Percentiles rank a stretch among this genome's conserved stretches.
These are phyloP conservation scores for Copidosoma aretas DNA, from an alignment of 2,888 invertebrate genomes.

Conservation along the genomic window DNA sequence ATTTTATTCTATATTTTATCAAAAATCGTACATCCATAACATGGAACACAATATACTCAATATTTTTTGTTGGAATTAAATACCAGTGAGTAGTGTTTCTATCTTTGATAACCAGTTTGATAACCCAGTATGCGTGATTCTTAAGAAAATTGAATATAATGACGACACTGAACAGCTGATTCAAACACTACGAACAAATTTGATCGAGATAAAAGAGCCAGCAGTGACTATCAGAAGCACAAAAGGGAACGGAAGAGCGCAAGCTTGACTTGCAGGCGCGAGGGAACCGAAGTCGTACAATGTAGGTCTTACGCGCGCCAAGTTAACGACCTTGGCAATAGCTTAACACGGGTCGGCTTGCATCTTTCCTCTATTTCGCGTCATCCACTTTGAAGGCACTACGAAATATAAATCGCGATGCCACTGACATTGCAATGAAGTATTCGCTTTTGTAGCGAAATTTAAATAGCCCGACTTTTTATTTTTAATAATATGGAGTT, in stretches of 20 bases:
- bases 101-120: no score
- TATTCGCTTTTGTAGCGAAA: constrained; percentile 14
- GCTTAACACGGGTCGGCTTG: constrained; percentile 37
- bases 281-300: constrained; percentile 52
- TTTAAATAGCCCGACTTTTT: background rate
- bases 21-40: no score
- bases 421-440: no score
- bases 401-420: background rate
- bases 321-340: constrained; percentile 49
- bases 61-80: no score
- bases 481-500: no score
- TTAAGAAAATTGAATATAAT: no score
- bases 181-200: no score
- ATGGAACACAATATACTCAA: no score
- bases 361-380: constrained; percentile 1
- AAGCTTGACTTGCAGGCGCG: background rate
- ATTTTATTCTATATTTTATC: no score
- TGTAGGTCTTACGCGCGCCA: constrained; percentile 48
- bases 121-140: no score
- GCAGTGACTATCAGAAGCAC: background rate
- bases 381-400: background rate
- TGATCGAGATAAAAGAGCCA: background rate
- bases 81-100: no score
- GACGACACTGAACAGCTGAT: no score
- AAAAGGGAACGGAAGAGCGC: background rate